phyloP scores from a whole-genome alignment of 2,113 vertebrate species.

The Thinocorus orbignyianus region DNA sequence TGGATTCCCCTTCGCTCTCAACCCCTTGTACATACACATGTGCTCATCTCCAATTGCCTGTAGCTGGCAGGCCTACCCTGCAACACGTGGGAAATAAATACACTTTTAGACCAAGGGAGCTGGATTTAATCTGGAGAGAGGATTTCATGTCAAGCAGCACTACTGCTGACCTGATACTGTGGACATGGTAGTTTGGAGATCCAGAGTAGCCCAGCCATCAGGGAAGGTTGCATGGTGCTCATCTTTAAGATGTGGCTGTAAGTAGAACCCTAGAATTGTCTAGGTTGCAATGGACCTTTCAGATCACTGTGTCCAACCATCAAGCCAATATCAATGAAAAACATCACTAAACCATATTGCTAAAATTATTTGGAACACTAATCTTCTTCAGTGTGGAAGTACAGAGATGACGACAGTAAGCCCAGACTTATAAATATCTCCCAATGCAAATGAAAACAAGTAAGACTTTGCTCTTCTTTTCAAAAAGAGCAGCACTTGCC shows the following conservation, averaged over 20 bases:
- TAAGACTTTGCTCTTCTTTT: neutral
- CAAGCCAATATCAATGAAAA: neutral
- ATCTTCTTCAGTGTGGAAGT: neutral
- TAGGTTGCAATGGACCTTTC: neutral
- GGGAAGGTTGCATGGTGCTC: neutral
- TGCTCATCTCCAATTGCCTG: neutral
- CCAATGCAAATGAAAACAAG: neutral
- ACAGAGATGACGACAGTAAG: neutral
- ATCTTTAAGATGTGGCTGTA: neutral
- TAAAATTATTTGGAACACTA: neutral
- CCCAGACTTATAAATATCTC: neutral
- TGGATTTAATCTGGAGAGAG: neutral
- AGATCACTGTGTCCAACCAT: neutral
- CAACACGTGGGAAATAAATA: neutral
- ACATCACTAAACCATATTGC: neutral
- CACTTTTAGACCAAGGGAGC: neutral
- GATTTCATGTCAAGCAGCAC: neutral
- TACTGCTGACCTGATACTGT: neutral
- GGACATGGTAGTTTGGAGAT: neutral
- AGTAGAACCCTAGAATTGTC: neutral
- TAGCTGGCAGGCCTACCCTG: neutral
- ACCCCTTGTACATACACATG: fast-evolving
- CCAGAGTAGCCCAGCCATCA: neutral
- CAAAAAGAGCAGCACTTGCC: neutral
- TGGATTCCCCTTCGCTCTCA: neutral